phyloP scores from a whole-genome alignment of 1,140 invertebrate species.

The Bombus ignitus region DNA sequence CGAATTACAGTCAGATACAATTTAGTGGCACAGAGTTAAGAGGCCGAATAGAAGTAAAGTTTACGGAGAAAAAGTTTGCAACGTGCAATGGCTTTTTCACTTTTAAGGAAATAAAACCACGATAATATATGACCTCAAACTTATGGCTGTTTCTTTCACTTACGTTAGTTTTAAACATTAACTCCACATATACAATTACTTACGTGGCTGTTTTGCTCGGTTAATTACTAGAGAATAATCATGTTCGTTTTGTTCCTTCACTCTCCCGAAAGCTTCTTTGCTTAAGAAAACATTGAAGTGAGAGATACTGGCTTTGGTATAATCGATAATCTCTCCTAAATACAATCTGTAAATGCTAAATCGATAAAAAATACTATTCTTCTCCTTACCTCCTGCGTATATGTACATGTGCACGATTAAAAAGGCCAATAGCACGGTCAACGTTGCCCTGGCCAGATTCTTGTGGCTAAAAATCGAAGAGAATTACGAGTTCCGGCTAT shows the following conservation, averaged over 20 bases:
- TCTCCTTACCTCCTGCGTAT: conserved; percentile 47
- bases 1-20: not conserved
- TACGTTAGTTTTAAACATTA: conserved; percentile 62
- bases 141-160: conserved; percentile 6
- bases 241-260: conserved; percentile 41
- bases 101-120: not conserved
- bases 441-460: conserved; percentile 5
- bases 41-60: not conserved
- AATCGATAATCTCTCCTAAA: conserved; percentile 58
- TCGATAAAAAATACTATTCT: conserved; percentile 71
- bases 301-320: conserved; percentile 64
- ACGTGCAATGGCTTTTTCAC: not conserved
- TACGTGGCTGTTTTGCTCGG: conserved; percentile 31
- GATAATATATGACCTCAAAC: not conserved
- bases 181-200: conserved; percentile 64
- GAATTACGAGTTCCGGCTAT: not conserved
- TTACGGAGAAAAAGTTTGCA: not conserved
- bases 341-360: conserved; percentile 66
- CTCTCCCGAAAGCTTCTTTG: conserved; percentile 32
- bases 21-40: not conserved
- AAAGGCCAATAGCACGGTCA: conserved; percentile 34
- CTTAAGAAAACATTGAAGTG: conserved; percentile 36
- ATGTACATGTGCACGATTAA: conserved; percentile 53
- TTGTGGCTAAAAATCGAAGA: conserved; percentile 45
- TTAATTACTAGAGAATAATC: conserved; percentile 44